Evolutionary conservation across 2,113 vertebrate species (phyloP), one percentile per base, ranked within the genome.

Genomic region (Balaenoptera acutorostrata): DNA sequence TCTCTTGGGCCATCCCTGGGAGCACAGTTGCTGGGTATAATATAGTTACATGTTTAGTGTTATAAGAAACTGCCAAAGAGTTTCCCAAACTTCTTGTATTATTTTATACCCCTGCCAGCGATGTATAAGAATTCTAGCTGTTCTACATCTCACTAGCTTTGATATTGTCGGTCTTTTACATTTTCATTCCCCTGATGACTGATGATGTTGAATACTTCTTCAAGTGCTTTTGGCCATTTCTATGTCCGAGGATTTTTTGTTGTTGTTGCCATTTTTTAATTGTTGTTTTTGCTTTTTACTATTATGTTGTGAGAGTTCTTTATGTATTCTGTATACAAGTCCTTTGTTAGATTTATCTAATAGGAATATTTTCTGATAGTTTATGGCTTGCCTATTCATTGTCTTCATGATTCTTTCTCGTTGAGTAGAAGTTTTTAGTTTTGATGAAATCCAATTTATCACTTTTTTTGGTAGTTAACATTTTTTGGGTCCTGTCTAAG

Each of bases 381-480:
- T 52, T 61, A 33, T 46, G 3, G 15, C 36, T 96, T 75, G 21
- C 0, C 29, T 64, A 2, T 75, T 82, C 33, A 55, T 90, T 49
- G 68, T 90, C 41, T 36, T 82, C 31, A 27, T 66, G 10, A 85
- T 71, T 68, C 12, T 93, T 88, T 95, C 63, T 69, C 46, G 5
- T 59, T 44, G 49, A 95, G 33, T 52, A 90, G 63, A 85, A 64
- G 25, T 11, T 80, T 93, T 64, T 36, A 31, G 66, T 36, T 80
- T 84, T 82, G 44, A n/a, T 78, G 12, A 88, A 61, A 27, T 63
- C 33, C 29, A 74, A 33, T 57, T 86, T 68, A 68, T 68, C 63
- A 20, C 18, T 66, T 71, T 93, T 74, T 75, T 87, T 41, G 6
- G 41, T 66, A 46, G n/a, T 82, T 44, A 44, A 61, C 20, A 23